Evolutionary conservation across 2,797 vertebrate genomes (phyloP).

Genomic region (Echeneis naucrates): DNA sequence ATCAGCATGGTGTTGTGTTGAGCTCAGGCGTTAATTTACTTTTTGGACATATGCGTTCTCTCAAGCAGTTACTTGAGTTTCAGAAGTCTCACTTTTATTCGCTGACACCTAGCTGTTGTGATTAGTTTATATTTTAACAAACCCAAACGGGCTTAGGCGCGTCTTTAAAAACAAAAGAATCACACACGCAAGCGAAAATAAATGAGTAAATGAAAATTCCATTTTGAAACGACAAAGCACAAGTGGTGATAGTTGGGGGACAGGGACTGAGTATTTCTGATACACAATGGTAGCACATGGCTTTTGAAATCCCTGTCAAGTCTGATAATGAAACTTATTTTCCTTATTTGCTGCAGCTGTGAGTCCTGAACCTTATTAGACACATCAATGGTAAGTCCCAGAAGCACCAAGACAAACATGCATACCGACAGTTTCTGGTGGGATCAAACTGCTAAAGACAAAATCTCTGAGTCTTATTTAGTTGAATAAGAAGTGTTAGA

Average conservation of each 20-base stretch:
- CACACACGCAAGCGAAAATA: not conserved
- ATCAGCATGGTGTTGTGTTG: not conserved
- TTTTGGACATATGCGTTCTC: not conserved
- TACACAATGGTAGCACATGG: not conserved
- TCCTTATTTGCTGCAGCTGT: not conserved
- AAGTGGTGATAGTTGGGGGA: not conserved
- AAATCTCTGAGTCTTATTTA: no score
- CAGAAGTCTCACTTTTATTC: not conserved
- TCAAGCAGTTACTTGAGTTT: not conserved
- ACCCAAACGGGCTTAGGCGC: not conserved
- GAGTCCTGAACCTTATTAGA: not conserved
- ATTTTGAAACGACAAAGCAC: not conserved
- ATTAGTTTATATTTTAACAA: not conserved
- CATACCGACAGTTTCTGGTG: not conserved
- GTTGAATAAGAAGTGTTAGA: no score
- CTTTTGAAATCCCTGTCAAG: no score
- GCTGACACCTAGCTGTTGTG: not conserved
- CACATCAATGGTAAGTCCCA: not conserved
- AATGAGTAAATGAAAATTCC: not conserved
- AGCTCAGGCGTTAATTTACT: not conserved
- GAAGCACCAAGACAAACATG: not conserved
- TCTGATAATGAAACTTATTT: not conserved
- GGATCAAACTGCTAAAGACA: not conserved
- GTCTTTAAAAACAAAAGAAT: not conserved
- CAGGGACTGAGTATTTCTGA: slow-evolving; percentile 1